phyloP scores from a whole-genome alignment of 2,888 invertebrate species.

The Pantelozetes paolii region DNA sequence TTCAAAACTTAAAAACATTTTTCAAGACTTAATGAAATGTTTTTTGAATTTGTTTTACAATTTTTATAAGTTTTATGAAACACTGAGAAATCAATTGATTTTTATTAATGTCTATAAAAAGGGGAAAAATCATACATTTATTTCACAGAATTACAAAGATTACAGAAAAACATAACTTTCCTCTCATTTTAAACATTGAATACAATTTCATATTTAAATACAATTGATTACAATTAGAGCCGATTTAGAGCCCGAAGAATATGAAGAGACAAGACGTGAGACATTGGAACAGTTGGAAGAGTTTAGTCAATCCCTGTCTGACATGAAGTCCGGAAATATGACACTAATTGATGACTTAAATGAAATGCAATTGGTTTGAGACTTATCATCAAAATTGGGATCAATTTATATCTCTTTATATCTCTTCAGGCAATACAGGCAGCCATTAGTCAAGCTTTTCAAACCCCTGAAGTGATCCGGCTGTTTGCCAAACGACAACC shows the following conservation, averaged over 20 bases:
- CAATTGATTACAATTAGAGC: slow-evolving; percentile 54
- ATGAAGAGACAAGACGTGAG: slow-evolving; percentile 64
- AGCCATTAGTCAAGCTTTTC: slow-evolving; percentile 68
- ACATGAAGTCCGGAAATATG: slow-evolving; percentile 62
- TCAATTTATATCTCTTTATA: slow-evolving; percentile 23
- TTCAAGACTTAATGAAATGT: no score
- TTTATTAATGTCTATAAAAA: no score
- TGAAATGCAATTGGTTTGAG: slow-evolving; percentile 61
- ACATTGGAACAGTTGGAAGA: slow-evolving; percentile 68
- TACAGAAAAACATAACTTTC: no score
- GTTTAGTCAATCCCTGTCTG: slow-evolving; percentile 62
- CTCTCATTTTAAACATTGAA: no score
- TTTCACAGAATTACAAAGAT: no score
- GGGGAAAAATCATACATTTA: no score
- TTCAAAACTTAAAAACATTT: no score
- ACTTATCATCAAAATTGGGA: not conserved
- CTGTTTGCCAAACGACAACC: slow-evolving; percentile 69
- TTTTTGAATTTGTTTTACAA: no score
- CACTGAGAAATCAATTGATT: no score
- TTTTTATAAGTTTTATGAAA: no score
- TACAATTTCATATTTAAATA: no score
- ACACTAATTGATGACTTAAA: slow-evolving; percentile 64
- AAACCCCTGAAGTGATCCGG: slow-evolving; percentile 68
- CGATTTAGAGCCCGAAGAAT: slow-evolving; percentile 63
- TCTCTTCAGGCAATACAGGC: slow-evolving; percentile 63